Conservation (phyloP, 2,888 invertebrate species). For the Patella depressa region DNA sequence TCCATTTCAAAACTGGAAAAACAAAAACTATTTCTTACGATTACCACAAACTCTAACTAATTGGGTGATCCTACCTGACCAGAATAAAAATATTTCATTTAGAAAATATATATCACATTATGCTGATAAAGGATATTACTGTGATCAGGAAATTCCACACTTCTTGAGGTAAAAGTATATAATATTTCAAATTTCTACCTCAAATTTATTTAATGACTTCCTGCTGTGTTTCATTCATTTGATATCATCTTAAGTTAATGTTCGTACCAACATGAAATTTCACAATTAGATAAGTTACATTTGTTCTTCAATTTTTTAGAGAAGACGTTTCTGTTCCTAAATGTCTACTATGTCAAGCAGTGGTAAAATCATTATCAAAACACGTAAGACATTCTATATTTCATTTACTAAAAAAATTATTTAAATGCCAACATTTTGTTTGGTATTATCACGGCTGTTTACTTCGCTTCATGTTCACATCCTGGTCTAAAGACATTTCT, state of each 20-base stretch:
- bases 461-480: too few species aligned
- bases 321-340: conserved; percentile 20
- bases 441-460: too few species aligned
- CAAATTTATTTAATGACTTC: too few species aligned
- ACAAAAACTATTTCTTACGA: conserved; percentile 14
- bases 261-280: too few species aligned
- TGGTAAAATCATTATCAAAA: conserved; percentile 15
- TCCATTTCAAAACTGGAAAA: conserved; percentile 14
- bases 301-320: conserved; percentile 6
- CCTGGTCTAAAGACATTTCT: too few species aligned
- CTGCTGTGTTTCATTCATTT: too few species aligned
- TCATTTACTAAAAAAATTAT: too few species aligned
- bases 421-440: too few species aligned
- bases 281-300: neutral
- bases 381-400: conserved; percentile 16
- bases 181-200: neutral
- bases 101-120: neutral
- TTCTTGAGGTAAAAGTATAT: neutral
- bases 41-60: conserved; percentile 17
- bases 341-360: conserved; percentile 14
- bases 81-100: neutral
- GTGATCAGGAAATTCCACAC: neutral
- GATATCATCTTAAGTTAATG: too few species aligned
- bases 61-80: neutral
- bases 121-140: neutral